Evolutionary conservation across 1,140 invertebrate genomes (phyloP), one percentile per base, ranked within the genome.

Genomic region (Probaryconus sp.): DNA sequence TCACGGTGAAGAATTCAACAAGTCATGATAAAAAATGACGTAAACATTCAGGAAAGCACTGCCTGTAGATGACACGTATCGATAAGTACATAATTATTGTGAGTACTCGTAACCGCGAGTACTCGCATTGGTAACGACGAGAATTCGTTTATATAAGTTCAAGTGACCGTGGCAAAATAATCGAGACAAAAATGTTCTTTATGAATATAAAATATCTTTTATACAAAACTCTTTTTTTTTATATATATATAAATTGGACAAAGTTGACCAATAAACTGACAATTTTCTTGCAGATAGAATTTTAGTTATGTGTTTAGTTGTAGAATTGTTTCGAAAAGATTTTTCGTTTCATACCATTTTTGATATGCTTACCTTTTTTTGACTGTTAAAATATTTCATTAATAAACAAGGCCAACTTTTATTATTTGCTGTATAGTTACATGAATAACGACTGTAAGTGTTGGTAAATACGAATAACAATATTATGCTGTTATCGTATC

Each of bases 401-500:
- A 30, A 47, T 26, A 28, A 47, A 35, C 14, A 58, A 68, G 26
- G 33, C 11, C 10, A 5, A 55, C 9, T 38, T 48, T 37, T n/a
- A n/a, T 65, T 9, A 37, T 56, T 71, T 9, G 31, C 33, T 16
- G n/a, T 35, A 16, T 10, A 21, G 26, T 51, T 35, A 51, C 31
- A 43, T 24, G 33, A 74, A 40, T 14, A 51, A 40, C 38, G 60
- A 35, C 37, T 20, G 16, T 60, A 37, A 53, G 71, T 78, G 79
- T 75, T 79, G 61, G 65, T 77, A 83, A 81, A 83, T 58, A 79
- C 42, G 64, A 75, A 58, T 60, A 81, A 69, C 38, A 71, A 76
- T 69, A 56, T 77, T 64, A 60, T 56, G 38, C 42, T 55, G 51
- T 80, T 83, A 83, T 82, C 82, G 72, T 79, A 80, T 79, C 63